These are phyloP conservation scores for Mus spretus DNA, from an alignment of 2,797 vertebrate species.

Conservation along the genomic window DNA sequence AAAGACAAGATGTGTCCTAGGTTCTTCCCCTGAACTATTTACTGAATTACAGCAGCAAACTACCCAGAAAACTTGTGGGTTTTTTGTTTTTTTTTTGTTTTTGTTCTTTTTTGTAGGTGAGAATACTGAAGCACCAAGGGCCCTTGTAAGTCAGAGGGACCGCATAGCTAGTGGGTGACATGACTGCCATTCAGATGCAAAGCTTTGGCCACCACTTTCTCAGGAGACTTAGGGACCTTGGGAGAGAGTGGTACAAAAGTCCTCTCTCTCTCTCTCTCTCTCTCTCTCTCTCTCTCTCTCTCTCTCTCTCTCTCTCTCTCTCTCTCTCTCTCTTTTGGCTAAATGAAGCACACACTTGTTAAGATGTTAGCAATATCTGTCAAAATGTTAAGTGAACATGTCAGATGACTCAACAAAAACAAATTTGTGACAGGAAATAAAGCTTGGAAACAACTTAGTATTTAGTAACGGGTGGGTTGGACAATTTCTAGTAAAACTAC, in stretches of 20 bases:
- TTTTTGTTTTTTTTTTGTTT: too few species aligned
- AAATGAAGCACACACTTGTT: background rate
- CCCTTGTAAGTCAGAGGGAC: background rate
- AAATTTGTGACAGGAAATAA: constrained; percentile 25
- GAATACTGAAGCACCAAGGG: background rate
- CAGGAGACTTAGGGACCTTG: background rate
- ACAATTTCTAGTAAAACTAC: constrained; percentile 26
- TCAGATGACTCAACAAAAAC: background rate
- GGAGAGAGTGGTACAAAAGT: background rate
- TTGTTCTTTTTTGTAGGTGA: background rate
- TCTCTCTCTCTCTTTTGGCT: background rate
- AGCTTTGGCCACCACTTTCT: background rate
- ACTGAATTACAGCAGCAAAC: constrained; percentile 45
- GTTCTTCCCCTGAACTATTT: background rate
- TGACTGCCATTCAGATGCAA: background rate
- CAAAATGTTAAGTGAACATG: background rate
- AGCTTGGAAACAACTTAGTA: background rate
- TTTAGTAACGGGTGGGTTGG: background rate
- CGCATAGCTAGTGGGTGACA: background rate
- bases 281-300: background rate
- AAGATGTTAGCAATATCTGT: constrained; percentile 11
- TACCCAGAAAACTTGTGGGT: background rate
- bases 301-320: background rate
- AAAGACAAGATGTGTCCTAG: too few species aligned
- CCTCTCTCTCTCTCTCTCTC: background rate